A percentile compares a stretch with the other conserved stretches of the same genome.
Evolutionary conservation across 2,888 invertebrate species (phyloP).

Genomic region (Mesorhabditis sp.): DNA sequence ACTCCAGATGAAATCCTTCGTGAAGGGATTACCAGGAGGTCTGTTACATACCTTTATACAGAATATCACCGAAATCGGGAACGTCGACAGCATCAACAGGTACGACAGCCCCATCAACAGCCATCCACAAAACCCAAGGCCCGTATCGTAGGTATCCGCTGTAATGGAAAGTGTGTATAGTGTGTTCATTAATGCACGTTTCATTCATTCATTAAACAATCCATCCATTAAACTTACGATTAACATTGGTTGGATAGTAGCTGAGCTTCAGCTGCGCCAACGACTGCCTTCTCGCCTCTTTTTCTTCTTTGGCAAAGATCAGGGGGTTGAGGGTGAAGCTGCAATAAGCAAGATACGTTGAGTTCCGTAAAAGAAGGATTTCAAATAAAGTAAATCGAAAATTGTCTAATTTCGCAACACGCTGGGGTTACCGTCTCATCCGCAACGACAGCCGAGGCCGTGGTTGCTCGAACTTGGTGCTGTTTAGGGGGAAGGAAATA

Average conservation of each 20-base stretch:
- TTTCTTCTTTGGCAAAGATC: constrained; percentile 56
- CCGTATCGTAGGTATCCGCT: constrained; percentile 55
- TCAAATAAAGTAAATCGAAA: too few species aligned
- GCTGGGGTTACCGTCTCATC: too few species aligned
- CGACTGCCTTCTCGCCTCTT: constrained; percentile 54
- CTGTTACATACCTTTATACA: constrained; percentile 38
- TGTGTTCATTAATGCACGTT: too few species aligned
- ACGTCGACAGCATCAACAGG: constrained; percentile 39
- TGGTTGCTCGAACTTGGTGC: too few species aligned
- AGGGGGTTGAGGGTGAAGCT: constrained; percentile 56
- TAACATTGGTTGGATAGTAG: constrained; percentile 54
- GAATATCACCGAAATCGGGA: constrained; percentile 47
- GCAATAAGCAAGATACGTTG: constrained; percentile 13
- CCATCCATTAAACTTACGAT: constrained; percentile 35
- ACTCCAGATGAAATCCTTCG: too few species aligned
- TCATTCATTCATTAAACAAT: background rate
- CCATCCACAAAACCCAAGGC: constrained; percentile 51
- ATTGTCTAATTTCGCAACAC: too few species aligned
- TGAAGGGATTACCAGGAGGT: too few species aligned
- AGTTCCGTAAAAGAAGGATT: too few species aligned
- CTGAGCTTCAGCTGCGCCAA: constrained; percentile 55
- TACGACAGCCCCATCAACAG: constrained; percentile 43
- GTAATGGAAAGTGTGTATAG: constrained; percentile 19
- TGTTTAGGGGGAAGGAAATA: too few species aligned
- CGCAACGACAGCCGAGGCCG: too few species aligned